These are phyloP conservation scores for Mustela nigripes DNA, from an alignment of 2,113 vertebrate species.

Conservation along the genomic window DNA sequence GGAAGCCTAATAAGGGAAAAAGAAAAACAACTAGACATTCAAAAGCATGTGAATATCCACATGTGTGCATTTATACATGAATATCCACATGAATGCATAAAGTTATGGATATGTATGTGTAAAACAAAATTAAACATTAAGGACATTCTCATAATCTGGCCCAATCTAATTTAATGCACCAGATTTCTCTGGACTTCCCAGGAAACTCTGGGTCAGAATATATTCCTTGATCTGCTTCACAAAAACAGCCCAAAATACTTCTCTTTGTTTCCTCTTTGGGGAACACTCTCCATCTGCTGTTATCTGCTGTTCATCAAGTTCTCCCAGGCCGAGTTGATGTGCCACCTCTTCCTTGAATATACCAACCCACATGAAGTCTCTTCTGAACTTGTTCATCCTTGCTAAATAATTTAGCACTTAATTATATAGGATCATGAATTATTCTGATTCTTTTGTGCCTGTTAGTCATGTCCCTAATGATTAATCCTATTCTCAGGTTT, in stretches of 20 bases:
- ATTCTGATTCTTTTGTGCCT: slow-evolving; percentile 29
- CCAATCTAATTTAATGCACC: neutral
- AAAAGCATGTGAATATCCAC: neutral
- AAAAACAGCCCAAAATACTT: neutral
- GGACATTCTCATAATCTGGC: neutral
- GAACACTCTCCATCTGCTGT: neutral
- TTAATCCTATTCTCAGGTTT: slow-evolving; percentile 61
- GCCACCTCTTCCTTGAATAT: neutral
- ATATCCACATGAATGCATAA: slow-evolving; percentile 18
- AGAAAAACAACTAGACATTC: neutral
- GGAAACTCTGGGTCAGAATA: slow-evolving; percentile 1
- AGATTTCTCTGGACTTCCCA: neutral
- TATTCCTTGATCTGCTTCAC: neutral
- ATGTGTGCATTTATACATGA: neutral
- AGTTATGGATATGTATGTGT: slow-evolving; percentile 31
- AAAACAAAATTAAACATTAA: slow-evolving; percentile 52
- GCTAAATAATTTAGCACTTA: slow-evolving; percentile 56
- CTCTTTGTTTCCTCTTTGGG: neutral
- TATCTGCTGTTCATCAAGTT: neutral
- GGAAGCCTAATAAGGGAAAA: neutral
- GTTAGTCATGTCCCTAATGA: slow-evolving; percentile 41
- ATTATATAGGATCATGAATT: slow-evolving; percentile 60
- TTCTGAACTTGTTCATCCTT: slow-evolving; percentile 1
- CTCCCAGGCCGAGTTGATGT: neutral
- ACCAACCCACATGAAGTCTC: neutral